Conservation (phyloP, 2,113 vertebrate species). For the Pseudorasbora parva region DNA sequence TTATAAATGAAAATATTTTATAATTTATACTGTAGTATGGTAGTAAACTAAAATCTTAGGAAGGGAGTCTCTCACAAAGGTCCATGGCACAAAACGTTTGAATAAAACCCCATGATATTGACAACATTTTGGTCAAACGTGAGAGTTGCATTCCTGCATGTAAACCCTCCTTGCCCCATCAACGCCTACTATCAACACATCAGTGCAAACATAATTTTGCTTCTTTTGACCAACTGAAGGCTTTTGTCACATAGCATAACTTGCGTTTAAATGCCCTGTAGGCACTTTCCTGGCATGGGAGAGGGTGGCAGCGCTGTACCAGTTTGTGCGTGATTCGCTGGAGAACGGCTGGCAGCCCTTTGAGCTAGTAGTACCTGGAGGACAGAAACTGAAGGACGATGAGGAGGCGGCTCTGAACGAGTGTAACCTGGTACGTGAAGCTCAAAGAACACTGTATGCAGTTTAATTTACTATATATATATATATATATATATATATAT, state of each 20-base stretch:
- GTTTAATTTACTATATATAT: background rate
- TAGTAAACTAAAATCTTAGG: background rate
- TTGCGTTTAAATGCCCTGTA: constrained; percentile 54
- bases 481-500: too few species aligned
- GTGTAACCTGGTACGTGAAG: constrained; percentile 82
- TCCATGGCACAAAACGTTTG: too few species aligned
- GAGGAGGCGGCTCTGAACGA: constrained; percentile 84
- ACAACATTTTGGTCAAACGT: background rate
- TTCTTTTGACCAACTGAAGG: background rate
- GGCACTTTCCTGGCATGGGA: constrained; percentile 93
- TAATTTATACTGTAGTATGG: too few species aligned
- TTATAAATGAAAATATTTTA: too few species aligned
- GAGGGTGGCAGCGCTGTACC: constrained; percentile 77
- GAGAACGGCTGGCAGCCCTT: constrained; percentile 91
- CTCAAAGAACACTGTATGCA: background rate
- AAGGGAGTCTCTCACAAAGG: background rate
- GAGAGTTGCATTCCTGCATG: background rate
- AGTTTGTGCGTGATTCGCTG: constrained; percentile 85
- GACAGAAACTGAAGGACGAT: constrained; percentile 83
- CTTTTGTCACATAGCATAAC: background rate
- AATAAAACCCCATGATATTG: too few species aligned
- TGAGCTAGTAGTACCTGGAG: constrained; percentile 85
- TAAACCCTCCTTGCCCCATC: background rate
- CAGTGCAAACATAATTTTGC: background rate
- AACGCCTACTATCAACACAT: background rate